phyloP scores from a whole-genome alignment of 2,888 invertebrate genomes.

The Xanthia togata region DNA sequence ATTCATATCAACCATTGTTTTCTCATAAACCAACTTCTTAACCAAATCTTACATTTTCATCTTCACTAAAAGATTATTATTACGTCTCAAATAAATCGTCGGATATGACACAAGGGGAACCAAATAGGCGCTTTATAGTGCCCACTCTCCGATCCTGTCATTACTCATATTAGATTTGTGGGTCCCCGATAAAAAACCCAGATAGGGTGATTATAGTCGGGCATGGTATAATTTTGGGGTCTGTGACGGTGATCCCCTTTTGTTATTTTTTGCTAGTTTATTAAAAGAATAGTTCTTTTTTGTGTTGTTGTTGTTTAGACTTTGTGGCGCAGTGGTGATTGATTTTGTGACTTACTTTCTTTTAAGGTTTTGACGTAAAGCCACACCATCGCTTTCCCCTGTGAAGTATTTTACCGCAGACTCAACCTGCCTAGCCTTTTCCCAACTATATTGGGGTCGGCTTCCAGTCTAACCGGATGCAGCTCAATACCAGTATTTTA shows the following conservation, averaged over 20 bases:
- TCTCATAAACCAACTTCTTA: constrained; percentile 17
- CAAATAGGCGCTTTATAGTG: constrained; percentile 79
- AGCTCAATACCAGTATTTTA: no score
- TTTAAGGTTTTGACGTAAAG: background rate
- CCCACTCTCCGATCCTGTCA: constrained; percentile 80
- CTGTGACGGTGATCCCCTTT: constrained; percentile 73
- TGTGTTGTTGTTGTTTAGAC: constrained; percentile 59
- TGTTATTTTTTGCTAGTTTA: constrained; percentile 72
- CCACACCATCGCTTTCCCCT: background rate
- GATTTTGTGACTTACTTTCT: constrained; percentile 41
- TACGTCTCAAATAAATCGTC: constrained; percentile 70
- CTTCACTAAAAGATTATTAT: constrained; percentile 65
- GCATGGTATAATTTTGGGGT: constrained; percentile 82
- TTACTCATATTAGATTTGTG: constrained; percentile 87
- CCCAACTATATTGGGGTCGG: no score
- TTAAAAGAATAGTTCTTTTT: constrained; percentile 73
- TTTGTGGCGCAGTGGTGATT: constrained; percentile 53
- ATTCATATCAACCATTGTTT: constrained; percentile 1
- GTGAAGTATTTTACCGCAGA: background rate
- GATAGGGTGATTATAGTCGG: constrained; percentile 83
- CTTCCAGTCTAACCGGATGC: no score
- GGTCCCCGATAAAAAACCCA: constrained; percentile 80
- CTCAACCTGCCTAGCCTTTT: no score
- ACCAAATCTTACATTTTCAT: constrained; percentile 36
- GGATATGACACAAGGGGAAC: constrained; percentile 74